A percentile compares a stretch with the other conserved stretches of the same genome.
Evolutionary conservation across 2,888 invertebrate genomes (phyloP).

Genomic region (Enchytraeus crypticus): DNA sequence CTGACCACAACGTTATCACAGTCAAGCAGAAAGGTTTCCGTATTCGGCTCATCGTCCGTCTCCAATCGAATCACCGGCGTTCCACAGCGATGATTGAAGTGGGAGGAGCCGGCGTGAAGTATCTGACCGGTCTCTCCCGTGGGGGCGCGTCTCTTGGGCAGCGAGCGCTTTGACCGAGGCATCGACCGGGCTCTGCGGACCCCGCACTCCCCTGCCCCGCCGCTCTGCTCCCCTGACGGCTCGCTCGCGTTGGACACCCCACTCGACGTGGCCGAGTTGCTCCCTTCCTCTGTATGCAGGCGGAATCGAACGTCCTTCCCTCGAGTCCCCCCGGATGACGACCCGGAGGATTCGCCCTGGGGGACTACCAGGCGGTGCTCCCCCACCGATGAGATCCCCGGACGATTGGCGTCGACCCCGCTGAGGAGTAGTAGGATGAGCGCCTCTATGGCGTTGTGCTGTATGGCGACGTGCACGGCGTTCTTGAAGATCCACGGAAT

Average conservation of each 20-base stretch:
- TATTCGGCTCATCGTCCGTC: background rate
- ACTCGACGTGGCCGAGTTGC: background rate
- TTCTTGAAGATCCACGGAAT: conserved; percentile 50
- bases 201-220: background rate
- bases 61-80: background rate
- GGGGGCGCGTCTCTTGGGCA: background rate
- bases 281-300: background rate
- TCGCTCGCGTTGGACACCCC: background rate
- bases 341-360: background rate
- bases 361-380: background rate
- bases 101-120: no score
- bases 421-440: conserved; percentile 52
- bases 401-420: conserved; percentile 56
- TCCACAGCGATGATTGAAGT: background rate
- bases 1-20: no score
- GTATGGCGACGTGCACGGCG: conserved; percentile 56
- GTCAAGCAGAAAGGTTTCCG: background rate
- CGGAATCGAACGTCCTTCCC: background rate
- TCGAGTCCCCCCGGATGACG: background rate
- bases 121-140: background rate
- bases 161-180: background rate
- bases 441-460: conserved; percentile 54
- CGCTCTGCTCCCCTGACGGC: background rate
- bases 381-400: conserved; percentile 35
- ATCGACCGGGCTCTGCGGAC: background rate